phyloP scores from a whole-genome alignment of 2,888 invertebrate genomes.

The Athalia cordata region DNA sequence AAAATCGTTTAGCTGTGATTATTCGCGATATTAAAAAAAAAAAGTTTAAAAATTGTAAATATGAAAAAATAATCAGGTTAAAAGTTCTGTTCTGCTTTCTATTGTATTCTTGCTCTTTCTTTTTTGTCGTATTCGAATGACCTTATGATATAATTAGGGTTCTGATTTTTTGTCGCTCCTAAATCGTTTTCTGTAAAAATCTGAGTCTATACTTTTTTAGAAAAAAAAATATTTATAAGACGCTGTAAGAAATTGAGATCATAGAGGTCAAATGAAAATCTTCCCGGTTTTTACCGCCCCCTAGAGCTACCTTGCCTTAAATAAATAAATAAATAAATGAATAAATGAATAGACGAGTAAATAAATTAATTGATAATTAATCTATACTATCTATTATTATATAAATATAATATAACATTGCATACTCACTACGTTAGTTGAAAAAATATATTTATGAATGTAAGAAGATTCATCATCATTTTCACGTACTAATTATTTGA shows the following conservation, averaged over 20 bases:
- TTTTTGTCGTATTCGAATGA: neutral
- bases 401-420: neutral
- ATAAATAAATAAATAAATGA: neutral
- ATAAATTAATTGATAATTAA: neutral
- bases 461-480: neutral
- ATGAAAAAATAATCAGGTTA: too few species aligned
- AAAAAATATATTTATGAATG: conserved; percentile 1
- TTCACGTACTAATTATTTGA: neutral
- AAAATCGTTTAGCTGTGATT: neutral
- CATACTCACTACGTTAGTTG: conserved; percentile 18
- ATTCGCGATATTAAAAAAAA: too few species aligned
- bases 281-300: conserved; percentile 12
- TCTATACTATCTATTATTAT: too few species aligned
- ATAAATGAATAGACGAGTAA: neutral
- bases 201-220: neutral
- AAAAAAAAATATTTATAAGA: neutral
- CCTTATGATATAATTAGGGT: neutral
- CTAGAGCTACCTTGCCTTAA: conserved; percentile 37
- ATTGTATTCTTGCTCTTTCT: neutral
- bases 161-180: neutral
- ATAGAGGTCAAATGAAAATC: neutral
- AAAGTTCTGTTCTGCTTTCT: neutral
- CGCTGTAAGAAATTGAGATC: neutral
- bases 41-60: too few species aligned
- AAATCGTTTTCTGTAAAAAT: neutral